Percentiles rank a stretch among this genome's conserved stretches.
phyloP scores from a whole-genome alignment of 2,888 invertebrate genomes.

The Pachliopta kotzebuea region DNA sequence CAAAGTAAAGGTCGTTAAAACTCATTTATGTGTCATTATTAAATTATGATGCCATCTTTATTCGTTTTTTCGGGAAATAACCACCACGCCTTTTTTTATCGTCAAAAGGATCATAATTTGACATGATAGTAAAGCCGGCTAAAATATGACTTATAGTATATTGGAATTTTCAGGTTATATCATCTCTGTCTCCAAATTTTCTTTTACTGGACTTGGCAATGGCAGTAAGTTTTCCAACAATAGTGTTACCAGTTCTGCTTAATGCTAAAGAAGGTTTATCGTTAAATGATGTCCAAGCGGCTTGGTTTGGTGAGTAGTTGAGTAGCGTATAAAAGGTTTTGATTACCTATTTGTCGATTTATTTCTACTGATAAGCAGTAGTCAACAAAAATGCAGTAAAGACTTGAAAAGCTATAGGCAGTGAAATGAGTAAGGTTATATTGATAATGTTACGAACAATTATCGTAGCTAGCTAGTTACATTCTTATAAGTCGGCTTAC shows the following conservation, averaged over 20 bases:
- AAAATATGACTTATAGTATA: not conserved
- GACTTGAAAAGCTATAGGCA: no score
- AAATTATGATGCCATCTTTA: not conserved
- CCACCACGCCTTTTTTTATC: no score
- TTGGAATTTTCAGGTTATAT: slow-evolving; percentile 63
- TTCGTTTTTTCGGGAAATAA: no score
- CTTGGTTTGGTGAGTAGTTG: slow-evolving; percentile 77
- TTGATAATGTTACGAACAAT: not conserved
- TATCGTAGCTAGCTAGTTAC: not conserved
- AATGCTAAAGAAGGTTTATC: slow-evolving; percentile 64
- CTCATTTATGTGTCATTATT: slow-evolving; percentile 8
- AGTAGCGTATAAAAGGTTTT: no score
- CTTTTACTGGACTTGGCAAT: slow-evolving; percentile 78
- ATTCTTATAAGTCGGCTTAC: not conserved
- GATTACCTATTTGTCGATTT: no score
- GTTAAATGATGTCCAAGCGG: slow-evolving; percentile 72
- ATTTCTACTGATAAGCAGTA: no score
- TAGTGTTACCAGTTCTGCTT: slow-evolving; percentile 75
- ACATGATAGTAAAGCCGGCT: no score
- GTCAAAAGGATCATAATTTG: no score
- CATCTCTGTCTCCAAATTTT: slow-evolving; percentile 76
- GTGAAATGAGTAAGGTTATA: not conserved
- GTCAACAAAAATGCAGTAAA: no score
- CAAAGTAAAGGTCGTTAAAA: slow-evolving; percentile 1
- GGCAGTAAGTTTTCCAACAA: slow-evolving; percentile 79